Conservation (phyloP, 1,140 invertebrate species). For the Drosophila micromelanica region DNA sequence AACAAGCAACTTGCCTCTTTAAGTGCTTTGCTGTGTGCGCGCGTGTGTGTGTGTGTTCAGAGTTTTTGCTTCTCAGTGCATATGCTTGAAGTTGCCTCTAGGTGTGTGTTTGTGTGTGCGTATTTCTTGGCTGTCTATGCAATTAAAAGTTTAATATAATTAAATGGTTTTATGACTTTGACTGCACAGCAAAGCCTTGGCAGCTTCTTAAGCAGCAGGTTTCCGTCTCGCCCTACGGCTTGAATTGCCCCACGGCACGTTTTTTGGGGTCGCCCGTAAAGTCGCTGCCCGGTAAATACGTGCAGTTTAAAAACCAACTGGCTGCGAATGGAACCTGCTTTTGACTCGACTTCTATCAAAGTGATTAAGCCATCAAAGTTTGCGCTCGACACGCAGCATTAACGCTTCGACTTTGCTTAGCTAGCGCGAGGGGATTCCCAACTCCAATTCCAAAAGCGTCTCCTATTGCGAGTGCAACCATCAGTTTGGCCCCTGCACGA, state of each 20-base stretch:
- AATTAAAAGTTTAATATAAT: slow-evolving; percentile 85
- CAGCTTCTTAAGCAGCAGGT: slow-evolving; percentile 38
- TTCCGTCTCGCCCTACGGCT: slow-evolving; percentile 14
- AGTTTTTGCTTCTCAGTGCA: slow-evolving; percentile 43
- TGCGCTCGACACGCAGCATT: slow-evolving; percentile 79
- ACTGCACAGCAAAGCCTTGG: slow-evolving; percentile 56
- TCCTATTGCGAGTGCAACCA: slow-evolving; percentile 26
- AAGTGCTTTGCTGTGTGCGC: slow-evolving; percentile 24
- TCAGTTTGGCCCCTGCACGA: slow-evolving; percentile 12
- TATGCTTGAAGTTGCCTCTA: slow-evolving; percentile 56
- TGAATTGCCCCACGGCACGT: slow-evolving; percentile 43
- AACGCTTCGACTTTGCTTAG: slow-evolving; percentile 73
- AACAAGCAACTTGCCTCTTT: slow-evolving; percentile 58
- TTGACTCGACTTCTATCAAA: slow-evolving; percentile 46
- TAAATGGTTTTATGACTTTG: slow-evolving; percentile 84
- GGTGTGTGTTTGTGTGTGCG: slow-evolving; percentile 44
- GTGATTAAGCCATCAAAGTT: slow-evolving; percentile 83
- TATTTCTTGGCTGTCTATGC: slow-evolving; percentile 77
- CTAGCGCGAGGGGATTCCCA: slow-evolving; percentile 33
- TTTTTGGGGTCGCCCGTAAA: slow-evolving; percentile 38
- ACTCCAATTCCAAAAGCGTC: neutral
- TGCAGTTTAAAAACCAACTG: slow-evolving; percentile 54
- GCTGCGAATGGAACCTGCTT: slow-evolving; percentile 29
- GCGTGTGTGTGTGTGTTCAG: slow-evolving; percentile 2
- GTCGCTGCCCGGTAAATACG: slow-evolving; percentile 48